Percentiles rank a stretch among this genome's conserved stretches.
These are phyloP conservation scores for Eupithecia vulgata DNA, from an alignment of 2,888 invertebrate genomes.

Conservation along the genomic window DNA sequence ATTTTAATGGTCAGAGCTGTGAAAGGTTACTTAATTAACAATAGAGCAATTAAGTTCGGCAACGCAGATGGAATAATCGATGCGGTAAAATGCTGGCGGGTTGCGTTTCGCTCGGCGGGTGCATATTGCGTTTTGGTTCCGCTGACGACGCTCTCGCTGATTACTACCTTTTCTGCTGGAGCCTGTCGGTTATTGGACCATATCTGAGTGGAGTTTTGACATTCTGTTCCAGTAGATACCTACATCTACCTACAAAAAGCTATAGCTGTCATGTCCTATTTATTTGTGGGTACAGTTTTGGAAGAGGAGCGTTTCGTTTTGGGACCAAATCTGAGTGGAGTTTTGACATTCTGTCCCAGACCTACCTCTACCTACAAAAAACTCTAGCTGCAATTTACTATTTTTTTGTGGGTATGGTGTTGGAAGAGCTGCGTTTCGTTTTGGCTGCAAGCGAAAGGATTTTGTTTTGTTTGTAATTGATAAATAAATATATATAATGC, in stretches of 20 bases:
- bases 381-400: background rate
- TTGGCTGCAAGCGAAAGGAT: background rate
- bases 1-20: slow-evolving; percentile 46
- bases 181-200: slow-evolving; percentile 33
- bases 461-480: background rate
- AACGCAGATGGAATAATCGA: slow-evolving; percentile 58
- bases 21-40: slow-evolving; percentile 83
- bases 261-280: background rate
- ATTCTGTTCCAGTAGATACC: slow-evolving; percentile 11
- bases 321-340: slow-evolving; percentile 27
- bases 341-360: slow-evolving; percentile 18
- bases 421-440: background rate
- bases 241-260: background rate
- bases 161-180: slow-evolving; percentile 54
- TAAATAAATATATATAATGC: too few relatives aligned
- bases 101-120: slow-evolving; percentile 64
- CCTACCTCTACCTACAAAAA: background rate
- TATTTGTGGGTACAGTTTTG: background rate
- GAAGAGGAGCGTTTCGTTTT: slow-evolving; percentile 19
- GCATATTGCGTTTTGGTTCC: slow-evolving; percentile 78
- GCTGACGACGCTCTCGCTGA: slow-evolving; percentile 75
- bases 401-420: background rate
- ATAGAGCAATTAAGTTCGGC: slow-evolving; percentile 81
- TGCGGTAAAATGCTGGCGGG: slow-evolving; percentile 64
- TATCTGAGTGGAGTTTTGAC: slow-evolving; percentile 26